These are phyloP conservation scores for Hystrix cristata DNA, from an alignment of 2,113 vertebrate genomes.

Conservation along the genomic window DNA sequence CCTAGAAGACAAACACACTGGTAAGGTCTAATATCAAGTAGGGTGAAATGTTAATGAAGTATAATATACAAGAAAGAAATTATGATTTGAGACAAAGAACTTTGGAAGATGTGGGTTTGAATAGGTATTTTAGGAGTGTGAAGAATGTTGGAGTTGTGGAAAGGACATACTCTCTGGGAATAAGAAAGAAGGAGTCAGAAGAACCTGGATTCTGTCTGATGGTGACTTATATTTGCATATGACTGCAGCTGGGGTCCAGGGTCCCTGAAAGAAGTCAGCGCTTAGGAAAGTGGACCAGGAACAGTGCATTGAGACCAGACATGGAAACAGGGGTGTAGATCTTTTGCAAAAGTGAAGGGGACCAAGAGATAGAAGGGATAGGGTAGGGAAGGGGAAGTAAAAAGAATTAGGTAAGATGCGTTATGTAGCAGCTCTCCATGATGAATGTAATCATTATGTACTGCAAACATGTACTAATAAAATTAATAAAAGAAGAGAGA, in stretches of 20 bases:
- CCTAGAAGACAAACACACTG: background rate
- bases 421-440: background rate
- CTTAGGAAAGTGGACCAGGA: background rate
- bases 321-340: background rate
- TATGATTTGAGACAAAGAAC: slow-evolving; percentile 6
- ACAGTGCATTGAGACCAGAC: background rate
- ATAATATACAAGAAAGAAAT: background rate
- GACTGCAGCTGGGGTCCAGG: background rate
- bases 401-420: background rate
- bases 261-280: background rate
- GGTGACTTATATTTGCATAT: background rate
- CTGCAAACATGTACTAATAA: background rate
- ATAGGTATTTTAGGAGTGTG: background rate
- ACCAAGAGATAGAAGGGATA: background rate
- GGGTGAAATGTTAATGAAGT: background rate
- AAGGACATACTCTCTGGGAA: background rate
- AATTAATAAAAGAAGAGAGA: background rate
- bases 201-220: background rate
- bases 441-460: background rate
- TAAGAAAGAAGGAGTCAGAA: background rate
- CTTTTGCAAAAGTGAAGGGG: background rate
- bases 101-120: background rate
- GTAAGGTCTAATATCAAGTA: background rate
- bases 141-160: background rate
- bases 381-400: background rate